phyloP scores from a whole-genome alignment of 2,113 vertebrate genomes.

The Scatophagus argus region DNA sequence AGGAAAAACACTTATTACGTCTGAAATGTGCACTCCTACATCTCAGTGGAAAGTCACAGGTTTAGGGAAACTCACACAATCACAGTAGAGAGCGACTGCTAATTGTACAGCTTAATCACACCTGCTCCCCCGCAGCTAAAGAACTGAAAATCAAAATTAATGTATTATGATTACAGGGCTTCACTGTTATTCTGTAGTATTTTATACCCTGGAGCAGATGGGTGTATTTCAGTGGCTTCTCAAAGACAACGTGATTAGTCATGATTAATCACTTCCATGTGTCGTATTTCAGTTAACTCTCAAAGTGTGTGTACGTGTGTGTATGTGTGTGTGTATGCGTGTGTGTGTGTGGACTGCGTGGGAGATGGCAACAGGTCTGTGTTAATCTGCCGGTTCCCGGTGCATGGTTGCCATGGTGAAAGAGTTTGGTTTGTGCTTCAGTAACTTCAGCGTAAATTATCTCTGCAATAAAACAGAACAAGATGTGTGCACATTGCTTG shows the following conservation, averaged over 20 bases:
- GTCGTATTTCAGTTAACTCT: slow-evolving; percentile 10
- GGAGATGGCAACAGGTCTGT: slow-evolving; percentile 64
- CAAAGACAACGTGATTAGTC: not conserved
- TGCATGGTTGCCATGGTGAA: slow-evolving; percentile 68
- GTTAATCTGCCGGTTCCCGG: slow-evolving; percentile 40
- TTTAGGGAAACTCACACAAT: not conserved
- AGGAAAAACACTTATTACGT: not conserved
- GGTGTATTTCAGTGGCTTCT: not conserved
- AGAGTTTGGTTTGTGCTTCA: slow-evolving; percentile 40
- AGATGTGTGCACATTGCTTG: not conserved
- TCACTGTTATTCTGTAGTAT: not conserved
- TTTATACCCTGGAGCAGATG: slow-evolving; percentile 1
- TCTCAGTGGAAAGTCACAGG: slow-evolving; percentile 7
- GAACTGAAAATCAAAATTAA: not conserved
- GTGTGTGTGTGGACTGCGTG: slow-evolving; percentile 25
- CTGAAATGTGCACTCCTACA: not conserved
- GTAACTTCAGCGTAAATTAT: slow-evolving; percentile 25
- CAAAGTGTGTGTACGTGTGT: not conserved
- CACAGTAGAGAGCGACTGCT: not conserved
- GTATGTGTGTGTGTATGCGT: not conserved
- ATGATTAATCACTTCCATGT: slow-evolving; percentile 10
- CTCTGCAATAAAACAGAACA: not conserved
- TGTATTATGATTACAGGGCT: not conserved
- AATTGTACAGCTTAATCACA: slow-evolving; percentile 12
- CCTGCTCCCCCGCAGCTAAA: not conserved